Conservation (phyloP, 92 coral and sea anemone species). For the Zoanthus sociatus region DNA sequence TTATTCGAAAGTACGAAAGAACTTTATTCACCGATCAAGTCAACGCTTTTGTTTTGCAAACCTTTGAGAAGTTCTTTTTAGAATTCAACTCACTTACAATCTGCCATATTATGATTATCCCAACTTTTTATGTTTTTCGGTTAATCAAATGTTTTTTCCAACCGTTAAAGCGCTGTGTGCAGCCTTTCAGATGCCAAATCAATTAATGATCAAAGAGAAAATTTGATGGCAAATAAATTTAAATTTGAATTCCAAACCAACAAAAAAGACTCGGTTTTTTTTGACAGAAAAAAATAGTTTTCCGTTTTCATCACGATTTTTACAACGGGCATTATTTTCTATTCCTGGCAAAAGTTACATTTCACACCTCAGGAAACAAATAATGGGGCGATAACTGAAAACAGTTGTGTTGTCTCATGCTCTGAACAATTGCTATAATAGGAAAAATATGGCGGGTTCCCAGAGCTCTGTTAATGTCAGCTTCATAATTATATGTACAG, state of each 20-base stretch:
- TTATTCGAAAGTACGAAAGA: neutral
- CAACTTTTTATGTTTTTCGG: neutral
- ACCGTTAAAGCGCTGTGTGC: slow-evolving; percentile 11
- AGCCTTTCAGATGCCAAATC: neutral
- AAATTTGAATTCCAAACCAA: neutral
- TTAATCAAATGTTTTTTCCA: slow-evolving; percentile 1
- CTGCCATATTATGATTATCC: slow-evolving; percentile 4
- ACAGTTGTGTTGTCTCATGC: slow-evolving; percentile 42
- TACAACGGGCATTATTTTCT: slow-evolving; percentile 19
- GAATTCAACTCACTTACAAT: neutral
- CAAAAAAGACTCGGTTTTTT: neutral
- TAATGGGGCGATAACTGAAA: neutral
- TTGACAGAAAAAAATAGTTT: neutral
- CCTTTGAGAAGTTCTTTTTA: neutral
- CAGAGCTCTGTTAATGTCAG: slow-evolving; percentile 11
- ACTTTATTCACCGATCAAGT: neutral
- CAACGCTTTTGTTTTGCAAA: neutral
- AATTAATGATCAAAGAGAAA: neutral
- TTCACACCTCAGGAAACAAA: slow-evolving; percentile 42
- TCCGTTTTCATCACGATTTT: neutral
- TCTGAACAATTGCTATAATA: slow-evolving; percentile 22
- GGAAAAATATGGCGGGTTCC: slow-evolving; percentile 33
- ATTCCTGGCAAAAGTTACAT: slow-evolving; percentile 39
- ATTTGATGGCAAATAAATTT: neutral
- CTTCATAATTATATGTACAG: neutral